Evolutionary conservation across 1,140 invertebrate species (phyloP).

Genomic region (Samia ricini): DNA sequence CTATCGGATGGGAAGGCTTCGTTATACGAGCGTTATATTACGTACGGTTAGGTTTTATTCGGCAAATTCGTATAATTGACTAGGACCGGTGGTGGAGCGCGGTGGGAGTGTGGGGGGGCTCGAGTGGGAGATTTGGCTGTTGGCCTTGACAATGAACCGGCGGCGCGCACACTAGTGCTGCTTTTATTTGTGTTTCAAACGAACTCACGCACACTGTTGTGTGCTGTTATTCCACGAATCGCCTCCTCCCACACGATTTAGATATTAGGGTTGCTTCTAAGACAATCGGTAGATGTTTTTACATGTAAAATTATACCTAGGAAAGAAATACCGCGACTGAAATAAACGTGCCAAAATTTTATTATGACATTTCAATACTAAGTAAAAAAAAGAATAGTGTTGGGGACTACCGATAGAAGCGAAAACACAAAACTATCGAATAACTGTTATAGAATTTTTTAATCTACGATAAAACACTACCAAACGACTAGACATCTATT

Average conservation of each 20-base stretch:
- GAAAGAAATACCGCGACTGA: background rate
- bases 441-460: no score
- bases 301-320: background rate
- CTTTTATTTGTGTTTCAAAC: constrained; percentile 36
- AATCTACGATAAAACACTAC: no score
- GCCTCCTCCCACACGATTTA: constrained; percentile 66
- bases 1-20: constrained; percentile 22
- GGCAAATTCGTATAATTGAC: constrained; percentile 59
- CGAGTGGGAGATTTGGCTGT: constrained; percentile 71
- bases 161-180: constrained; percentile 51
- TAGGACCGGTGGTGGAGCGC: constrained; percentile 35
- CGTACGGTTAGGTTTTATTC: constrained; percentile 42
- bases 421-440: no score
- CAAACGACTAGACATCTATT: no score
- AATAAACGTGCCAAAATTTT: no score
- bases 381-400: no score
- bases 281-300: constrained; percentile 9
- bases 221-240: constrained; percentile 60
- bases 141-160: constrained; percentile 76
- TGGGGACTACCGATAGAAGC: no score
- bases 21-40: constrained; percentile 34
- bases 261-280: constrained; percentile 49
- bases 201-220: constrained; percentile 38
- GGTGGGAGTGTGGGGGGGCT: constrained; percentile 49
- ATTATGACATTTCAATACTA: no score